Evolutionary conservation across 2,797 vertebrate genomes (phyloP).

Genomic region (Carcharodon carcharias): DNA sequence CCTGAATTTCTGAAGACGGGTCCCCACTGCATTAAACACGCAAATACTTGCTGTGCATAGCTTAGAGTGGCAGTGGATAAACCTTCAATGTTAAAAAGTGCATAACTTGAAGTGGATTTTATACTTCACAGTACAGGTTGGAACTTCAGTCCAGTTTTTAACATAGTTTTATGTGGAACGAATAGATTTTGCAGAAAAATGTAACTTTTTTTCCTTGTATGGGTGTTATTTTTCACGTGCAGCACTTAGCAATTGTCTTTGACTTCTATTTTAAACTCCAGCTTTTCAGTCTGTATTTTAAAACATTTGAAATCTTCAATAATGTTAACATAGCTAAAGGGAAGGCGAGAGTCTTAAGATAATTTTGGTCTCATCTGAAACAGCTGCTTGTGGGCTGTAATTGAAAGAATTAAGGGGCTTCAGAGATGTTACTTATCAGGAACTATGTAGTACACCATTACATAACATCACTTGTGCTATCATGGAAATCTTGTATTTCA

Average conservation of each 20-base stretch:
- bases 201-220: not conserved
- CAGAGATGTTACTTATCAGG: not conserved
- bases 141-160: not conserved
- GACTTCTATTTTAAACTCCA: not conserved
- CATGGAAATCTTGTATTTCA: not conserved
- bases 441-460: not conserved
- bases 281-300: not conserved
- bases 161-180: not conserved
- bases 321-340: not conserved
- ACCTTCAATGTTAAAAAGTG: not conserved
- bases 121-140: not conserved
- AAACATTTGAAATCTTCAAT: not conserved
- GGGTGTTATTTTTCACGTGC: not conserved
- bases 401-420: not conserved
- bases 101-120: not conserved
- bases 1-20: slow-evolving; percentile 7
- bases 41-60: not conserved
- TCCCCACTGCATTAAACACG: not conserved
- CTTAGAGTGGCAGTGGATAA: not conserved
- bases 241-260: not conserved
- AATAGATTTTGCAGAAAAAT: not conserved
- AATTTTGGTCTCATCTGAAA: not conserved
- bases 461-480: not conserved
- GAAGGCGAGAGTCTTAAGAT: not conserved
- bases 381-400: not conserved